Percentiles rank a stretch among this genome's conserved stretches.
These are phyloP conservation scores for Atta cephalotes DNA, from an alignment of 1,140 invertebrate genomes.

Conservation along the genomic window DNA sequence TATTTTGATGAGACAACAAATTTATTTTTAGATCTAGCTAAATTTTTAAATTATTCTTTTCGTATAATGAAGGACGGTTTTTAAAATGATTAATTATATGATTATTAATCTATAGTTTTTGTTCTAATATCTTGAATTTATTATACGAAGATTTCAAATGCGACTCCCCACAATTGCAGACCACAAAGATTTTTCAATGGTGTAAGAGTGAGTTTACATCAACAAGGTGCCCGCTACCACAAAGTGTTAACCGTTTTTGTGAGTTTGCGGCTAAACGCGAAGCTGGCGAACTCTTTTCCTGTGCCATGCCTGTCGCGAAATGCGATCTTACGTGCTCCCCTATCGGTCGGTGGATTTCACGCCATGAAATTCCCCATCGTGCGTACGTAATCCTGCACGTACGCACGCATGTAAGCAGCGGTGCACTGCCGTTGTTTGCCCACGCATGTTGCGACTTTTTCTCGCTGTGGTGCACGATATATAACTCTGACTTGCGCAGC, in stretches of 20 bases:
- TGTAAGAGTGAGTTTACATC: neutral
- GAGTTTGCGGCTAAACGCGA: slow-evolving; percentile 45
- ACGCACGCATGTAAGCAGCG: slow-evolving; percentile 4
- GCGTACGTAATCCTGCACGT: neutral
- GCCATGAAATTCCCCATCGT: slow-evolving; percentile 52
- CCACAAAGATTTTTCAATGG: neutral
- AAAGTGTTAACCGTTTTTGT: slow-evolving; percentile 42
- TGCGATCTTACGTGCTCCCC: slow-evolving; percentile 33
- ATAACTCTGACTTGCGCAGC: slow-evolving; percentile 44
- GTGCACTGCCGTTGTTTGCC: slow-evolving; percentile 60
- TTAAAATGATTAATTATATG: neutral
- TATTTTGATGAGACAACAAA: too few species aligned
- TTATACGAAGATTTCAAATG: neutral
- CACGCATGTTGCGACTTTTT: slow-evolving; percentile 66
- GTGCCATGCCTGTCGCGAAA: slow-evolving; percentile 46
- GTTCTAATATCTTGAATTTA: neutral
- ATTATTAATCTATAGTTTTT: neutral
- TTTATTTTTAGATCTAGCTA: too few species aligned
- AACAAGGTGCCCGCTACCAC: slow-evolving; percentile 4
- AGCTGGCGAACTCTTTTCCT: neutral
- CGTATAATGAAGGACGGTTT: neutral
- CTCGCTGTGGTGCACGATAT: slow-evolving; percentile 33
- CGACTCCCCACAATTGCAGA: neutral
- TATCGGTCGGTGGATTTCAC: slow-evolving; percentile 26
- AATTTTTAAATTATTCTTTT: too few species aligned